A percentile compares a stretch with the other conserved stretches of the same genome.
Conservation (phyloP, 2,797 vertebrate species). For the Lepus townsendii region DNA sequence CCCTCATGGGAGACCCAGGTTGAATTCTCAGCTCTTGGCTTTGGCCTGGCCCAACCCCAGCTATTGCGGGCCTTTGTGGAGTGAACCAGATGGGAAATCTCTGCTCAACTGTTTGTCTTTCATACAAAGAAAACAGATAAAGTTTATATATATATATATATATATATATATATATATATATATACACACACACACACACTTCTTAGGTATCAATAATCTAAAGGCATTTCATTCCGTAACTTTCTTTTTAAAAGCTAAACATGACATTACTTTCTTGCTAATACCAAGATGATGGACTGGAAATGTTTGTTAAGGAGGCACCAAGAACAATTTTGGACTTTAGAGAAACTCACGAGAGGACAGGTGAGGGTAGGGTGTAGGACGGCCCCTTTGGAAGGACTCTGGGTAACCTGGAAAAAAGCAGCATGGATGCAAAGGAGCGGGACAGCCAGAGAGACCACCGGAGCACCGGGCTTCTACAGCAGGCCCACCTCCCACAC, state of each 20-base stretch:
- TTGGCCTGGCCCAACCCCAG: no score
- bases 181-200: background rate
- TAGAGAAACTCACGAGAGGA: background rate
- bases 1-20: no score
- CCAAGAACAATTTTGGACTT: background rate
- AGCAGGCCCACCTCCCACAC: background rate
- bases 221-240: background rate
- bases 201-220: background rate
- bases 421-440: background rate
- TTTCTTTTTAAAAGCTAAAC: constrained; percentile 43
- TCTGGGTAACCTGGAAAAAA: background rate
- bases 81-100: no score
- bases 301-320: constrained; percentile 22
- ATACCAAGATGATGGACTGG: background rate
- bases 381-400: background rate
- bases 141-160: no score
- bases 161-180: no score
- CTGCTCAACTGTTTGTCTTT: no score
- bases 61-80: no score
- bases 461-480: background rate
- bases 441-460: background rate
- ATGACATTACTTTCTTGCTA: constrained; percentile 16
- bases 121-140: no score
- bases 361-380: background rate
- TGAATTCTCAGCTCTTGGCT: no score